phyloP scores from a whole-genome alignment of 2,888 invertebrate species.

The Drosophila yooni region DNA sequence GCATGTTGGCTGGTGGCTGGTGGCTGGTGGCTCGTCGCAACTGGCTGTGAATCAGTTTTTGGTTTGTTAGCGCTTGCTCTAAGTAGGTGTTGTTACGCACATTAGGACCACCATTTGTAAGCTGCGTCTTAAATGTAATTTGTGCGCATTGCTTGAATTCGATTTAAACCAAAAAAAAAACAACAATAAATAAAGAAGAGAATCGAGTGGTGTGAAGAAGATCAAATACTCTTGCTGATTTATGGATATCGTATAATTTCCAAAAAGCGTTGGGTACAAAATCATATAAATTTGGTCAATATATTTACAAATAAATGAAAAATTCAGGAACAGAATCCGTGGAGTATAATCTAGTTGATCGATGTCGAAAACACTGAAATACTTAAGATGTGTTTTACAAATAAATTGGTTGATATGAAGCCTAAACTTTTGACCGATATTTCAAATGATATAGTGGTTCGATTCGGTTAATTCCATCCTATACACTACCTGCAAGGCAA shows the following conservation, averaged over 20 bases:
- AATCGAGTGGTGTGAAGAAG: neutral
- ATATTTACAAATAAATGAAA: neutral
- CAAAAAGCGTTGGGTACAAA: neutral
- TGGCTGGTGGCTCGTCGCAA: slow-evolving; percentile 7
- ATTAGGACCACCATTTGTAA: slow-evolving; percentile 65
- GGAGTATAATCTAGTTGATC: neutral
- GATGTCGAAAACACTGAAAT: neutral
- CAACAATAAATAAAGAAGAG: neutral
- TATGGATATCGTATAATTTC: neutral
- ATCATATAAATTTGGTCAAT: neutral
- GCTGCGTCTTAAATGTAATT: slow-evolving; percentile 59
- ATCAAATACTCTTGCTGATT: slow-evolving; percentile 1
- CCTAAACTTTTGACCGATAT: neutral
- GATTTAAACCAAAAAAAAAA: slow-evolving; percentile 2
- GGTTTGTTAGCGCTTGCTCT: slow-evolving; percentile 52
- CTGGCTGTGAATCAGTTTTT: slow-evolving; percentile 31
- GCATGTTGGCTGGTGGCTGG: neutral
- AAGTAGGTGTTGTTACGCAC: slow-evolving; percentile 79
- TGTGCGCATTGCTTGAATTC: slow-evolving; percentile 58
- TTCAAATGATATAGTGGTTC: neutral
- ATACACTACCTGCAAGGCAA: neutral
- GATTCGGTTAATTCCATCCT: neutral
- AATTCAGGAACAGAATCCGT: neutral
- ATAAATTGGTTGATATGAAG: neutral
- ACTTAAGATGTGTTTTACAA: neutral